Percentiles rank a stretch among this genome's conserved stretches.
These are phyloP conservation scores for Anthonomus grandis DNA, from an alignment of 1,140 invertebrate genomes.

Conservation along the genomic window DNA sequence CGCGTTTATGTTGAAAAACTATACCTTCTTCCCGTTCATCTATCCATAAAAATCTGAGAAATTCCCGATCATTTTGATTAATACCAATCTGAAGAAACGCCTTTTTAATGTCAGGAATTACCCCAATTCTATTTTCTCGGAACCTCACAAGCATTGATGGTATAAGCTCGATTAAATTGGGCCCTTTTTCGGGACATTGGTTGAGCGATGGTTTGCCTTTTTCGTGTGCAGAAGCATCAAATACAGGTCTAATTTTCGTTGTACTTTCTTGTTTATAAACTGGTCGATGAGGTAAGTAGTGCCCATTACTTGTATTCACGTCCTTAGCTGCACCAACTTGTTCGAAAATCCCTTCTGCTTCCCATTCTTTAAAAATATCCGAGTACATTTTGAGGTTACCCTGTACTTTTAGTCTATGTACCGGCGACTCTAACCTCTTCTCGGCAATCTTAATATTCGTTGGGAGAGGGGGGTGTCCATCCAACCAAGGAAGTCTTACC, in stretches of 20 bases:
- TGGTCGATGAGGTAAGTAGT: slow-evolving; percentile 31
- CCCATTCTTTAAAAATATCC: slow-evolving; percentile 26
- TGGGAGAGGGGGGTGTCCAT: neutral
- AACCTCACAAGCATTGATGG: slow-evolving; percentile 43
- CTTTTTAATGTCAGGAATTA: slow-evolving; percentile 45
- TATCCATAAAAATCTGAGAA: slow-evolving; percentile 44
- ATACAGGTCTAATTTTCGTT: too few relatives aligned
- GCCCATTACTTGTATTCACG: too few relatives aligned
- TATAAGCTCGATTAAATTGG: too few relatives aligned
- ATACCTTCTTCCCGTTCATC: neutral
- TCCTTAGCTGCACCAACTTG: slow-evolving; percentile 1
- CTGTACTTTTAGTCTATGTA: slow-evolving; percentile 11
- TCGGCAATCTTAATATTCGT: slow-evolving; percentile 2
- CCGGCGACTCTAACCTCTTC: slow-evolving; percentile 7
- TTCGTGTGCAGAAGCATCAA: slow-evolving; percentile 13
- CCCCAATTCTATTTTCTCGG: slow-evolving; percentile 39
- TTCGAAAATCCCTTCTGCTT: slow-evolving; percentile 28
- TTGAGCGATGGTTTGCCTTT: slow-evolving; percentile 28
- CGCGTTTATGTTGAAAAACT: slow-evolving; percentile 31
- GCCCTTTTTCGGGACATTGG: slow-evolving; percentile 36
- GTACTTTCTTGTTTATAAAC: slow-evolving; percentile 11
- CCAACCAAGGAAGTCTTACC: slow-evolving; percentile 1
- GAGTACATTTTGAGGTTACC: slow-evolving; percentile 6
- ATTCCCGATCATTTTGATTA: slow-evolving; percentile 36
- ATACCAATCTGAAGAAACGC: slow-evolving; percentile 48